Base-by-base conservation (phyloP, 2,113 vertebrate species). In the Prietella phreatophila region DNA sequence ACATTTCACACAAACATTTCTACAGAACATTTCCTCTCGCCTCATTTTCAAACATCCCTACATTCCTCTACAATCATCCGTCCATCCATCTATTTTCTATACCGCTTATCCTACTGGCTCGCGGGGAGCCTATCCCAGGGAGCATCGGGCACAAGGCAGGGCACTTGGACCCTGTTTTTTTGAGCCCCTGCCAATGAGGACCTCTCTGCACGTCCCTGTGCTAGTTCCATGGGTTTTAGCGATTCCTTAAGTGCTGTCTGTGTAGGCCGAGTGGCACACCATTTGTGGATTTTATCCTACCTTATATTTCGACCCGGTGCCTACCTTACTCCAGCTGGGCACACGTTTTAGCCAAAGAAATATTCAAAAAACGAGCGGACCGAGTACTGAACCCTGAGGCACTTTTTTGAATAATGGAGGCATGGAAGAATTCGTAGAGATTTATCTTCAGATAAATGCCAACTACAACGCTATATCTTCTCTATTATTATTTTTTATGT, bases 331-430 rank as follows among this genome's bases (percentile, higher is more conserved):
- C 27, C 25, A 55, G 30, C 25, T 55, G 76, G 76, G 33, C 30
- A 36, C 47, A 79, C 42, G 13, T 78, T 55, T 80, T 17, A 80
- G 10, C 76, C 17, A 20, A 20, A 80, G 50, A 1, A 11, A 4
- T 39, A 42, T 22, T 42, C 36, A 20, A 36, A 42, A 42, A 75
- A 42, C 2, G 9, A 60, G 27, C 25, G 33, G 84, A 60, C 73
- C 58, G 8, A 86, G 36, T 27, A 25, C 47, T 20, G 53, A 81
- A 55, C 84, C 75, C 85, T 86, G 75, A 36, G 75, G 75, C 19
- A 78, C 85, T 60, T 17, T 42, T 58, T 67, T 53, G 17, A 50
- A 25, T 19, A 63, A 56, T 75, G 71, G 6, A 79, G 63, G 22
- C 53, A 20, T 6, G 2, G 53, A 36, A 55, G 14, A 6, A 81